These are phyloP conservation scores for Parazoanthus atlanticus DNA, from an alignment of 92 coral and sea anemone genomes.

Conservation along the genomic window DNA sequence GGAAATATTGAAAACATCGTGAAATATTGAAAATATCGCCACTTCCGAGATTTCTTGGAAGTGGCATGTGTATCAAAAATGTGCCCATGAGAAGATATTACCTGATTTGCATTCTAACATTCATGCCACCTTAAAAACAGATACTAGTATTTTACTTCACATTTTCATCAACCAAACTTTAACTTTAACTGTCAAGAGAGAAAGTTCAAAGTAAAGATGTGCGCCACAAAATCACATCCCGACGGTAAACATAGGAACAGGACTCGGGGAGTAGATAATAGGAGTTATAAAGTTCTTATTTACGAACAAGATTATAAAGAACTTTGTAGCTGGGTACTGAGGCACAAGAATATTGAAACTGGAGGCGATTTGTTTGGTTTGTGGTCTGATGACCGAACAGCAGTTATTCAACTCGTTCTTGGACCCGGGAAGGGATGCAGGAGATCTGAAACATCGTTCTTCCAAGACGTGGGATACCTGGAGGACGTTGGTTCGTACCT, in stretches of 20 bases:
- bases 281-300: conserved; percentile 58
- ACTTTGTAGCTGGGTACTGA: conserved; percentile 61
- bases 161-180: too few relatives aligned
- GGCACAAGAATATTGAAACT: conserved; percentile 71
- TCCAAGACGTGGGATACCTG: conserved; percentile 81
- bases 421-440: conserved; percentile 81
- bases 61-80: neutral
- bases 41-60: neutral
- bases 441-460: conserved; percentile 70
- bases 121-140: neutral
- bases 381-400: conserved; percentile 80
- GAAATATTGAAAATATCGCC: too few relatives aligned
- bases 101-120: neutral
- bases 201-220: neutral
- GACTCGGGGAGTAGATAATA: neutral
- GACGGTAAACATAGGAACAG: neutral
- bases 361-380: conserved; percentile 94
- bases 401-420: conserved; percentile 80
- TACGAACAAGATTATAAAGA: conserved; percentile 67
- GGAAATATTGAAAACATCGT: too few relatives aligned
- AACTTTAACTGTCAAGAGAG: neutral
- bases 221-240: neutral
- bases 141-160: too few relatives aligned
- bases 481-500: conserved; percentile 62
- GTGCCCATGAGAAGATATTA: neutral